phyloP scores from a whole-genome alignment of 1,140 invertebrate genomes.

The Ips nitidus region DNA sequence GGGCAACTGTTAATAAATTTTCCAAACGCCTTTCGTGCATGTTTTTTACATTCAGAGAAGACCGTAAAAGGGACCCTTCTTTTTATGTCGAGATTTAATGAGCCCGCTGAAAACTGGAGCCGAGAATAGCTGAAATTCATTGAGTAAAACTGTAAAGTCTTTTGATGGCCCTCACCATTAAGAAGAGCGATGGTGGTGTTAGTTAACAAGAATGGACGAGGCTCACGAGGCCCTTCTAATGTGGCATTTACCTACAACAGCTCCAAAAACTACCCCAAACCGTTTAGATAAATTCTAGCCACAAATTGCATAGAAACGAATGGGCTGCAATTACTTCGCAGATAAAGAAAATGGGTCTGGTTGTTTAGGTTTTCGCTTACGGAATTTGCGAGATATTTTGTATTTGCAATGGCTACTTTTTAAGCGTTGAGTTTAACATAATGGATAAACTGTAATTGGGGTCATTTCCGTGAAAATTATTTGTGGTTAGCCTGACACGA shows the following conservation, averaged over 20 bases:
- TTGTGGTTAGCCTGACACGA: too few species aligned
- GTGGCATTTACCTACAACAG: neutral
- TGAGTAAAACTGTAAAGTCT: neutral
- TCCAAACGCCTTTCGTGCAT: constrained; percentile 8
- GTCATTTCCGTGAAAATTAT: too few species aligned
- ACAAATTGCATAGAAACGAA: constrained; percentile 1
- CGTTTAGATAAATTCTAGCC: neutral
- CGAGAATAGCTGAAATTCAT: neutral
- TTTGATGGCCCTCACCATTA: neutral
- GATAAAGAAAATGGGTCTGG: constrained; percentile 8
- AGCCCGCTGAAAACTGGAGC: neutral
- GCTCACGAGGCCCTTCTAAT: neutral
- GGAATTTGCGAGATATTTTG: neutral
- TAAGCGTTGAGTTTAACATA: too few species aligned
- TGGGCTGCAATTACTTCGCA: neutral
- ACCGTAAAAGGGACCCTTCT: constrained; percentile 1
- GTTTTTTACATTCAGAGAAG: neutral
- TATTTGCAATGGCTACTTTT: neutral
- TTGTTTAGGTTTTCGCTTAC: neutral
- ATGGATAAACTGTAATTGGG: too few species aligned
- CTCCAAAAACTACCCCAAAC: neutral
- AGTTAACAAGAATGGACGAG: neutral
- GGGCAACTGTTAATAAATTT: constrained; percentile 3
- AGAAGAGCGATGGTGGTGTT: neutral
- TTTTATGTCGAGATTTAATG: neutral